These are phyloP conservation scores for Aptenodytes forsteri DNA, from an alignment of 2,113 vertebrate genomes.

Conservation along the genomic window DNA sequence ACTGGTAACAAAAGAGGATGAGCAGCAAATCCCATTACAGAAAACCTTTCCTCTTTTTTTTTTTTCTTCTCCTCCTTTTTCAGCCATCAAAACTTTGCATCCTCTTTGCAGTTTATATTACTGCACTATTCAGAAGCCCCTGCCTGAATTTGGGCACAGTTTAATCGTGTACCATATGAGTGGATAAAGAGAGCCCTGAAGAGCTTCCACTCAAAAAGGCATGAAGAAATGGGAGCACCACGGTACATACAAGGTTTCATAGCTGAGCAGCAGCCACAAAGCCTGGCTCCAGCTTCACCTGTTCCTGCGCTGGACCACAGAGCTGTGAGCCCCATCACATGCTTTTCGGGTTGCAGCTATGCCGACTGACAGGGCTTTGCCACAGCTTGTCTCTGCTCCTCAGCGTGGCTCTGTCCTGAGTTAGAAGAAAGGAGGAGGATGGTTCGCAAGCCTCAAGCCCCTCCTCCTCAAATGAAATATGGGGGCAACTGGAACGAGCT, in stretches of 20 bases:
- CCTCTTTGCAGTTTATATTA: not conserved
- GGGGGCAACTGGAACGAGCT: not conserved
- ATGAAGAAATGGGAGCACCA: not conserved
- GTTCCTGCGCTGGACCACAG: not conserved
- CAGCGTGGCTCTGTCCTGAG: not conserved
- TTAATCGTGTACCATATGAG: not conserved
- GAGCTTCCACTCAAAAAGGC: not conserved
- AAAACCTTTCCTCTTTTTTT: not conserved
- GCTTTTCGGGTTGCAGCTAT: not conserved
- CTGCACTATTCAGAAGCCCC: not conserved
- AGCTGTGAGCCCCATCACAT: not conserved
- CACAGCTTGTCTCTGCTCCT: not conserved
- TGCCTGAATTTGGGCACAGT: not conserved
- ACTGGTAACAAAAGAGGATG: not conserved
- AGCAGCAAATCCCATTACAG: not conserved
- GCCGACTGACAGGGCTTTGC: not conserved
- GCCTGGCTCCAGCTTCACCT: not conserved
- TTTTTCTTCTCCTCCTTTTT: not conserved
- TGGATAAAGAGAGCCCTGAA: not conserved
- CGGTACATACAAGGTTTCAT: not conserved
- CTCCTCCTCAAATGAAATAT: not conserved
- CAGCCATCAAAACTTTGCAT: not conserved
- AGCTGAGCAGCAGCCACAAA: not conserved
- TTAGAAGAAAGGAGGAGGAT: not conserved
- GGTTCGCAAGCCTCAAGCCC: not conserved